Base-by-base conservation (phyloP, 2,888 invertebrate species). In the Neria commutata region DNA sequence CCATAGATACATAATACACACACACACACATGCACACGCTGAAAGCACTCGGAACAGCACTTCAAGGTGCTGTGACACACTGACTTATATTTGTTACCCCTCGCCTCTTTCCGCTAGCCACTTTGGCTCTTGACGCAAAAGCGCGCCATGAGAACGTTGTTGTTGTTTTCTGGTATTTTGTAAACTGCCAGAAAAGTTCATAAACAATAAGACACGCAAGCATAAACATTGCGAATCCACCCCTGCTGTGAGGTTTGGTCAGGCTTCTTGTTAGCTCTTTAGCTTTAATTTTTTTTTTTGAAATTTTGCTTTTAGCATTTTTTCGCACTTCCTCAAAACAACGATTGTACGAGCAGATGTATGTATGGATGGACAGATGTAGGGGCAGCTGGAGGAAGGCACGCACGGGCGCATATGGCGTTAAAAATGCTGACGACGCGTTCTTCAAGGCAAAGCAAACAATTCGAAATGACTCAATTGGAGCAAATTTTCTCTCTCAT, bases 261-360 rank as follows among this genome's bases (percentile, higher is more conserved):
- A 58, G 54, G 49, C 54, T 37, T 33, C 45, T 54, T 54, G 50
- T 46, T 58, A 54, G 54, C 46, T 25, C 49, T 53, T 46, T 58
- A 54, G 54, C 46, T 25, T 54, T 53, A 11, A n/a, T 34, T 57
- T 57, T 37, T 58, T 47, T 46, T 33, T 40, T 47, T 53, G 45
- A 33, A 26, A 23, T 48, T 24, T 42, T 42, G 42, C 4, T 19
- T n/a, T 42, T 19, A 21, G 17, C 42, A 19, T 19, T 37, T 14
- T 37, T 37, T n/a, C n/a, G 4, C 37, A 37, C 37, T 37, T 37
- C 16, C 37, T 4, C 37, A 37, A n/a, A 37, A n/a, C n/a, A 37
- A 4, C 37, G 37, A 11, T n/a, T n/a, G n/a, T n/a, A n/a, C n/a
- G n/a, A n/a, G n/a, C n/a, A n/a, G n/a, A n/a, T n/a, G n/a, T n/a